Base-by-base conservation (phyloP, 1,140 invertebrate genomes). In the Brachionus rotundiformis region DNA sequence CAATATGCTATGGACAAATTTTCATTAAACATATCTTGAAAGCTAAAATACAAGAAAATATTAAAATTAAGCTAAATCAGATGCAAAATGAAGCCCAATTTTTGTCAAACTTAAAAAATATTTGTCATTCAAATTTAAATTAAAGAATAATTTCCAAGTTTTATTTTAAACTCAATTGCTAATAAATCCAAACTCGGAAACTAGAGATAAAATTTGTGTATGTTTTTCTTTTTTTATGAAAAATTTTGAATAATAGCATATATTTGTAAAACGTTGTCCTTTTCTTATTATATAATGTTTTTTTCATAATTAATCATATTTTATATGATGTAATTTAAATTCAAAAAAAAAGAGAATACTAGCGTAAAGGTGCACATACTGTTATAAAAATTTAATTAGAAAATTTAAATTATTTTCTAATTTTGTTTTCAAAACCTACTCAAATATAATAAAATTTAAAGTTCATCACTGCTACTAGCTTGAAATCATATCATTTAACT, bases 401-500 rank as follows among this genome's bases (percentile, higher is more conserved):
- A 54, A 54, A 54, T 54, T 54, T 19, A 54, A 54, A 54, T 54
- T 54, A 16, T 41, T 54, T 54, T 54, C 47, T 54, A 54, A 54
- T 54, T 54, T 54, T 19, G 47, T 19, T 16, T 49, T 49, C 7
- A 49, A 49, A 49, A 49, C 16, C 44, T 54, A 54, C 47, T 19
- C 47, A 54, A 54, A 54, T 54, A 54, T 54, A 54, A 54, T 54
- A 54, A 54, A 54, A 54, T 54, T 54, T 54, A 54, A 54, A 54
- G 47, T 54, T 54, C 47, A 54, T 54, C 16, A 25, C 19, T 23
- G 47, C 47, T 54, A 19, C 47, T 54, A 19, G 47, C 47, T 54
- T 54, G 16, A 49, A 49, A 49, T 49, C 47, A 49, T 16, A 49
- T 49, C 19, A 54, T 54, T 54, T 19, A 23, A 54, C 16, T 19